Base-by-base conservation (phyloP, 1,140 invertebrate genomes). In the Papilio polytes region DNA sequence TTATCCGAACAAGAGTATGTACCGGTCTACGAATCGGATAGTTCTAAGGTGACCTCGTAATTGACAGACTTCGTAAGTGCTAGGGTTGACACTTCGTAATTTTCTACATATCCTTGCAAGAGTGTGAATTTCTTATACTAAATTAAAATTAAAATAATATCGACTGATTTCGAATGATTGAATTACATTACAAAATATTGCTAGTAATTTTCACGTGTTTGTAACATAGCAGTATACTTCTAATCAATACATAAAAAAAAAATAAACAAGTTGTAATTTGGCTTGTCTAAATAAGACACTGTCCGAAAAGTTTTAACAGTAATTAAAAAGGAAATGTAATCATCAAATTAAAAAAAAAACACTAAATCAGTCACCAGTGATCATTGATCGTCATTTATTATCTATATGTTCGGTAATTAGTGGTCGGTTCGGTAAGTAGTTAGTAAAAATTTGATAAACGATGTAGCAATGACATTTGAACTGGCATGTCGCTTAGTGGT, bases 41-140 rank as follows among this genome's bases (percentile, higher is more conserved):
- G 12, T 26, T 63, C 26, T 70, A 26, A 63, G 59, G 59, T 63
- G 63, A 70, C 63, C 63, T 70, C 26, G 63, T 31, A 59, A 22
- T n/a, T 63, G 63, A 7, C 22, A 63, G 59, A 26, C 20, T 22
- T 63, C 10, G 9, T 63, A 63, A 26, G 22, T 3, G 22, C 3
- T 70, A 70, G 63, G 63, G 63, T 31, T 70, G 63, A 31, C 63
- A 70, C 63, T 36, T 63, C 8, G 7, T 41, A 41, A 26, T 12
- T 26, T 13, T 22, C 22, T 63, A 26, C 13, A 41, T 41, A 8
- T 8, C 7, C 36, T 41, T 4, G 36, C 4, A 8, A 59, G 18
- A 22, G 15, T 18, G 22, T 63, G 18, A 18, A 3, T 26, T 59
- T 56, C 36, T 41, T 41, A 4, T 41, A 41, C 0, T 0, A 8